These are phyloP conservation scores for Cydia strobilella DNA, from an alignment of 1,140 invertebrate genomes.

Conservation along the genomic window DNA sequence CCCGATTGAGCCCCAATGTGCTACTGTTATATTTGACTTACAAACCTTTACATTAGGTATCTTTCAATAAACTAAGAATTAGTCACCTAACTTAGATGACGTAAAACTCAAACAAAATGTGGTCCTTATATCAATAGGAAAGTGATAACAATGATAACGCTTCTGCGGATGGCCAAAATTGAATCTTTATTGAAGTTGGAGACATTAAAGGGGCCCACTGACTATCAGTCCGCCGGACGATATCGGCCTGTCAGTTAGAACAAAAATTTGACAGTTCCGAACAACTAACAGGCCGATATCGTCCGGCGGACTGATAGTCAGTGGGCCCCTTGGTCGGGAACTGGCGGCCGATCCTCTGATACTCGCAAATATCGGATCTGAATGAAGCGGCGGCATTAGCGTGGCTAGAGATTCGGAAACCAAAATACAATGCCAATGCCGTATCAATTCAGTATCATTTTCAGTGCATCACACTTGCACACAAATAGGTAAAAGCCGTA, in stretches of 20 bases:
- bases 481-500: not conserved
- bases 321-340: constrained; percentile 2
- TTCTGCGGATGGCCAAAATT: not conserved
- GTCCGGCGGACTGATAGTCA: too few species aligned
- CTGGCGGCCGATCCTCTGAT: not conserved
- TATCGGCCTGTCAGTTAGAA: too few species aligned
- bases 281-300: too few species aligned
- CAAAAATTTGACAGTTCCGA: too few species aligned
- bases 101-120: not conserved
- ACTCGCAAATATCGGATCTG: constrained; percentile 22
- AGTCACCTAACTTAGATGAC: not conserved
- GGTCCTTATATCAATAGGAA: not conserved
- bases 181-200: not conserved
- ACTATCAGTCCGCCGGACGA: too few species aligned
- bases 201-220: too few species aligned
- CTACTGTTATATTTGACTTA: too few species aligned
- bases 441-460: not conserved
- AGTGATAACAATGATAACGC: not conserved
- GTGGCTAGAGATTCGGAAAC: constrained; percentile 4
- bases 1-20: too few species aligned
- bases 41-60: too few species aligned
- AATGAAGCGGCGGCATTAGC: constrained; percentile 13
- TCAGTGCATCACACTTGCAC: not conserved
- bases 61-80: not conserved
- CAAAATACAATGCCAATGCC: not conserved